Evolutionary conservation across 2,113 vertebrate genomes (phyloP).

Genomic region (Rutilus rutilus): DNA sequence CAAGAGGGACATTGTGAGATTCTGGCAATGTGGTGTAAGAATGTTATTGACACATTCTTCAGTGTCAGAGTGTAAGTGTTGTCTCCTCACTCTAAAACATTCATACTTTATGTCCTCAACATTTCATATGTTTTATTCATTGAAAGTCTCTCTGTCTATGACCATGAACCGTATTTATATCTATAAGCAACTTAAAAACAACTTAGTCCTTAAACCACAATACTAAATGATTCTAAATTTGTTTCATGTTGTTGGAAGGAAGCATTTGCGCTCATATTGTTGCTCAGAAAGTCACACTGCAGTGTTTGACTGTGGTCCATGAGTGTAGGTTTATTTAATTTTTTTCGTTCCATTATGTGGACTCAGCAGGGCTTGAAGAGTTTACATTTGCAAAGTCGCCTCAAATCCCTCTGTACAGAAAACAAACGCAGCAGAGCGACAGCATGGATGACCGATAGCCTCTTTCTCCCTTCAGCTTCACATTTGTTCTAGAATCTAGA

Average conservation of each 20-base stretch:
- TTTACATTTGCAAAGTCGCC: conserved; percentile 61
- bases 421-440: conserved; percentile 44
- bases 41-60: conserved; percentile 16
- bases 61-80: neutral
- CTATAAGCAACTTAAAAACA: neutral
- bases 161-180: neutral
- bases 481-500: neutral
- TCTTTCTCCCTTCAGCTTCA: neutral
- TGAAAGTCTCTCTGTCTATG: neutral
- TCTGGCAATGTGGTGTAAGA: conserved; percentile 1
- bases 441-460: neutral
- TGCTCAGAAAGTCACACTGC: neutral
- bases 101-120: neutral
- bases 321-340: conserved; percentile 5
- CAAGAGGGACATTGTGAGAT: neutral
- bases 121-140: neutral
- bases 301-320: conserved; percentile 31
- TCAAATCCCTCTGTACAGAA: conserved; percentile 48
- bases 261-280: neutral
- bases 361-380: conserved; percentile 54
- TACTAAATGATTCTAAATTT: neutral
- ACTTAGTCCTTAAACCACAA: neutral
- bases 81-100: neutral
- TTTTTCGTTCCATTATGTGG: conserved; percentile 38
- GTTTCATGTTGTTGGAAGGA: neutral